These are phyloP conservation scores for Enteromius thamalakanensis DNA, from an alignment of 2,797 vertebrate species.

Conservation along the genomic window DNA sequence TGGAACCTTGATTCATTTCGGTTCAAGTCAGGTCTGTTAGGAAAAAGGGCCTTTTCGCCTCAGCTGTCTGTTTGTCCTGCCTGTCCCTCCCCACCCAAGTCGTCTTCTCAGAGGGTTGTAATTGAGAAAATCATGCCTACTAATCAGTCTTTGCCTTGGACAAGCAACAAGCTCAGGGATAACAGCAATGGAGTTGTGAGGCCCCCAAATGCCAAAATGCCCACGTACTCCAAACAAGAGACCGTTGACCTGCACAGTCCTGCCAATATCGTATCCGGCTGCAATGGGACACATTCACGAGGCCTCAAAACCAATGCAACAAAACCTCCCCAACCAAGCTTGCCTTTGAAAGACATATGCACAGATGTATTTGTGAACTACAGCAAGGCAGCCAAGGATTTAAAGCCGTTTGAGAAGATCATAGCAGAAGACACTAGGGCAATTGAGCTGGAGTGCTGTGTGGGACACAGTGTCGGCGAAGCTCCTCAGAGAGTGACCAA, in stretches of 20 bases:
- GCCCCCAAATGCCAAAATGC: conserved; percentile 83
- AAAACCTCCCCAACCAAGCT: conserved; percentile 13
- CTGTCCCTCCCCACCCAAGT: conserved; percentile 60
- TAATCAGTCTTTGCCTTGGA: conserved; percentile 76
- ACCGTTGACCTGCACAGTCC: conserved; percentile 64
- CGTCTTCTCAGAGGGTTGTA: conserved; percentile 34
- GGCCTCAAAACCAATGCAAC: conserved; percentile 51
- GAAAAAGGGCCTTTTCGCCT: conserved; percentile 65
- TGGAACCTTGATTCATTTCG: conserved; percentile 67
- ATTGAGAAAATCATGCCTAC: conserved; percentile 74
- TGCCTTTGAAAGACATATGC: conserved; percentile 56
- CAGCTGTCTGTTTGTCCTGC: conserved; percentile 49
- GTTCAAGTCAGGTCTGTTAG: conserved; percentile 61
- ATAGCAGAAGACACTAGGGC: conserved; percentile 48
- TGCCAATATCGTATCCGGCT: conserved; percentile 44
- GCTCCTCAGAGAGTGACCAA: conserved; percentile 48
- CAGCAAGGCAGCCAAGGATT: conserved; percentile 38
- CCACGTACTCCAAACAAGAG: conserved; percentile 73
- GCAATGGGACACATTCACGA: conserved; percentile 52
- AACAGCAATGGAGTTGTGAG: conserved; percentile 71
- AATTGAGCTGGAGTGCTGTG: conserved; percentile 47
- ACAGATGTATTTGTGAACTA: conserved; percentile 47
- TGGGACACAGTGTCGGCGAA: conserved; percentile 21
- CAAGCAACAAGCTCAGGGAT: conserved; percentile 69
- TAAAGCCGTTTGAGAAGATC: conserved; percentile 30